phyloP scores from a whole-genome alignment of 2,888 invertebrate genomes.

The Caenorhabditis sp. region DNA sequence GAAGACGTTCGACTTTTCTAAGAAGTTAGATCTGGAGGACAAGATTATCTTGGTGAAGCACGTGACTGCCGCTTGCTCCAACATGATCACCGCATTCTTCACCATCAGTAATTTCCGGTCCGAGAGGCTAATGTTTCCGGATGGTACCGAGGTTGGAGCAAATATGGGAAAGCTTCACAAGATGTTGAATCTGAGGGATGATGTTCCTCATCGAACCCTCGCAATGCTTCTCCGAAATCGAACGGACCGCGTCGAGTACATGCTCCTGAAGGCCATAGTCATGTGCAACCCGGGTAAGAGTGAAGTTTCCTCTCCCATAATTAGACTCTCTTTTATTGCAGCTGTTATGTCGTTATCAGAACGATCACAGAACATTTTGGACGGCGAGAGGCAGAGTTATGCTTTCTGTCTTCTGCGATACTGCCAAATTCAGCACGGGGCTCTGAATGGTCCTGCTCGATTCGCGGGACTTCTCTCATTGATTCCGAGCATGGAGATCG shows the following conservation, averaged over 20 bases:
- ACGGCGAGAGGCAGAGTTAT: constrained; percentile 1
- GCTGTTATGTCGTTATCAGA: constrained; percentile 1
- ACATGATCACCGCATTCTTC: constrained; percentile 9
- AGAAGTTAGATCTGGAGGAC: neutral
- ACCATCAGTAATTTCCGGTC: neutral
- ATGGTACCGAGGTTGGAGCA: neutral
- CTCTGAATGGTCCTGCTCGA: neutral
- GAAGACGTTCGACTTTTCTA: constrained; percentile 12
- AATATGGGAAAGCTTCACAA: neutral
- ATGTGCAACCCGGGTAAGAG: constrained; percentile 21
- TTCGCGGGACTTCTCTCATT: constrained; percentile 12
- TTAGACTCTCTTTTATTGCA: too few relatives aligned
- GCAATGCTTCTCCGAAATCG: neutral
- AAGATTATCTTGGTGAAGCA: constrained; percentile 5
- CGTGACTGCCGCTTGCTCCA: constrained; percentile 5
- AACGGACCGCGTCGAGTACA: constrained; percentile 25
- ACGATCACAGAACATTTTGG: neutral
- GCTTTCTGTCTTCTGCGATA: constrained; percentile 18
- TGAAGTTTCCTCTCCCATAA: too few relatives aligned
- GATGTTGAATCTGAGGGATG: neutral
- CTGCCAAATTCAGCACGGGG: constrained; percentile 18
- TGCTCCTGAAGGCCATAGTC: constrained; percentile 20
- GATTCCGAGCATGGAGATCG: constrained; percentile 5
- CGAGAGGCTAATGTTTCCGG: neutral
- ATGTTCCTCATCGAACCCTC: neutral